These are phyloP conservation scores for Taphrorychus bicolor DNA, from an alignment of 2,888 invertebrate genomes.

Conservation along the genomic window DNA sequence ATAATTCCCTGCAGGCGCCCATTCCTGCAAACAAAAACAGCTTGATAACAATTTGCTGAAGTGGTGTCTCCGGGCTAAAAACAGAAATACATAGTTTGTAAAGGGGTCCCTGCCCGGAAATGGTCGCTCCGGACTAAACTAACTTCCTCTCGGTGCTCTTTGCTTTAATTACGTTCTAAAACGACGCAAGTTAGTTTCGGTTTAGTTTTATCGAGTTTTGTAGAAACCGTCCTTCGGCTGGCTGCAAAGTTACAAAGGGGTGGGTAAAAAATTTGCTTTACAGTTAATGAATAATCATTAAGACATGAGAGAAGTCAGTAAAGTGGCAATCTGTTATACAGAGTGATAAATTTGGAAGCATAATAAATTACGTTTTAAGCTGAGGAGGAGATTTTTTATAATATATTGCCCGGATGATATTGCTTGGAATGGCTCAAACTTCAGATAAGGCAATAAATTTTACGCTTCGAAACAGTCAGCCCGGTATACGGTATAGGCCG, in stretches of 20 bases:
- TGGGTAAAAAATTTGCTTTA: too few species aligned
- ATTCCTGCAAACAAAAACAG: conserved; percentile 19
- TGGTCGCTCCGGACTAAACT: background rate
- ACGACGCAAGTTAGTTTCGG: background rate
- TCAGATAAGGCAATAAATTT: background rate
- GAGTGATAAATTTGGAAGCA: background rate
- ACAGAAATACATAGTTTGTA: background rate
- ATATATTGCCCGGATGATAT: background rate
- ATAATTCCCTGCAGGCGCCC: conserved; percentile 7
- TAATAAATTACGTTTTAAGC: background rate
- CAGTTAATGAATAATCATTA: background rate
- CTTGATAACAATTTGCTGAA: conserved; percentile 23
- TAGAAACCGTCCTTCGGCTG: background rate
- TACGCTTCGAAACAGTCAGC: background rate
- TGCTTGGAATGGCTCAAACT: background rate
- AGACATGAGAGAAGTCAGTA: too few species aligned
- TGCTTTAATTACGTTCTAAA: background rate
- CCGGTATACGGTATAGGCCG: background rate
- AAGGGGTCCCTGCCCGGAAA: conserved; percentile 2
- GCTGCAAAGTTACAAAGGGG: too few species aligned
- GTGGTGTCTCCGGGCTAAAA: conserved; percentile 15
- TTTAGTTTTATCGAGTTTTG: background rate
- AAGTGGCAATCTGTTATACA: too few species aligned
- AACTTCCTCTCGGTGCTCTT: conserved; percentile 7
- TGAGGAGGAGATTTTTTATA: background rate